A percentile compares a stretch with the other conserved stretches of the same genome.
Conservation (phyloP, 2,888 invertebrate species). For the Amblyjoppa proteus region DNA sequence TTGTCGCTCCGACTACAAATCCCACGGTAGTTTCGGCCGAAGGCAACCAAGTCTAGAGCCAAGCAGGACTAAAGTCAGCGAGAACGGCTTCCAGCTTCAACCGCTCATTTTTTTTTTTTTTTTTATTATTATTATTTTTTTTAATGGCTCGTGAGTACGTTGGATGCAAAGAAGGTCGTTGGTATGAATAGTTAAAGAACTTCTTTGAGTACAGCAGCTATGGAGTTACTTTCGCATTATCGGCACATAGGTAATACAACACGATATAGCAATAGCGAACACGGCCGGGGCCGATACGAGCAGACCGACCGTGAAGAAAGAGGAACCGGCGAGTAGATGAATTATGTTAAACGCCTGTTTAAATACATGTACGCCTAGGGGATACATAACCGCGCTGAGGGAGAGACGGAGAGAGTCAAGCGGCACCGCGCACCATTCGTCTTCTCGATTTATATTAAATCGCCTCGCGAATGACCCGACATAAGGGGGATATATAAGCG, state of each 20-base stretch:
- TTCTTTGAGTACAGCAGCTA: neutral
- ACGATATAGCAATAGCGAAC: conserved; percentile 21
- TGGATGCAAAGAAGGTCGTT: neutral
- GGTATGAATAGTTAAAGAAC: neutral
- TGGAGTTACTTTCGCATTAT: conserved; percentile 13
- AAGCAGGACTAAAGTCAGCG: neutral
- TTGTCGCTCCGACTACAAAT: neutral
- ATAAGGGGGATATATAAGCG: conserved; percentile 53
- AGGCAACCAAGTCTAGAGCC: neutral
- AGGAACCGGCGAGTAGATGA: conserved; percentile 78
- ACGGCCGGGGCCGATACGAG: conserved; percentile 37
- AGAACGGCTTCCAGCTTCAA: neutral
- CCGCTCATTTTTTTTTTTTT: neutral
- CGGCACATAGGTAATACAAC: conserved; percentile 32
- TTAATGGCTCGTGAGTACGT: neutral
- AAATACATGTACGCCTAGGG: conserved; percentile 83
- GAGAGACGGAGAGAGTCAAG: conserved; percentile 73
- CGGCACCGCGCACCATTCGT: conserved; percentile 82
- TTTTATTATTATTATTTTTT: neutral
- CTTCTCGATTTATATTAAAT: conserved; percentile 84
- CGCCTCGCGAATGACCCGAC: conserved; percentile 79
- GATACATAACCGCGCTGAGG: conserved; percentile 76
- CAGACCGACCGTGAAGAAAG: conserved; percentile 39
- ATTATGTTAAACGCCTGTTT: conserved; percentile 84
- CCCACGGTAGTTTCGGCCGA: neutral